Base-by-base conservation (phyloP, 2,888 invertebrate genomes). In the Caenorhabditis zanzibari region DNA sequence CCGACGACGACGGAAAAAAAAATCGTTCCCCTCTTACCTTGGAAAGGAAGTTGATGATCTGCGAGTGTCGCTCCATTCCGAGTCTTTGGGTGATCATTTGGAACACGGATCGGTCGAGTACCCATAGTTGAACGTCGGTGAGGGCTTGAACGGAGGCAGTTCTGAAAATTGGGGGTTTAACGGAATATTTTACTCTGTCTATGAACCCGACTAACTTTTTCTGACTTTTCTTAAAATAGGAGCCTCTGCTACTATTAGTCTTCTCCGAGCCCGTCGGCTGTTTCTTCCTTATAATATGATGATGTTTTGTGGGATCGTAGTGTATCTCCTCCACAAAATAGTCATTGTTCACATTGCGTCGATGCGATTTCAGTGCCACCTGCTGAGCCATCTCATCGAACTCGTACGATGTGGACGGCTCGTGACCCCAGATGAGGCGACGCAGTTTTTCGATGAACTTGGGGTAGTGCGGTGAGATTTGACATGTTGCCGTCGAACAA, bases 61-160 rank as follows among this genome's bases (percentile, higher is more conserved):
- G 96, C 87, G 96, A 95, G 85, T 96, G 95, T 87, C 96, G 95
- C 90, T 96, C 95, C 35, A 96, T 95, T 0, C 96, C 96, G 24
- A 96, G 95, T 87, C 95, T 94, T 93, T 96, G 95, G 95, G 97
- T 96, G 74, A 97, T 96, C 91, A 95, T 95, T 91, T 97, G 96
- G 93, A 97, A 98, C 12, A 96, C 96, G 63, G 95, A 94, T 81
- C 97, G 94, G 92, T 97, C 96, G 88, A 98, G 94, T 38, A 95
- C 96, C 97, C 97, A 98, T 89, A 97, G 95, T 92, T 95, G 95
- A 2, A 96, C 95, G 90, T 95, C 94, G n/a, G 95, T 95, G 90
- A 96, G 94, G 88, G 95, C 95, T 96, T 92, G 74, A 92, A 93
- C 84, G 32, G 91, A 91, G 3, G 91, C 91, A 28, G 91, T 91